phyloP scores from a whole-genome alignment of 2,113 vertebrate genomes.

The Irena cyanogastra region DNA sequence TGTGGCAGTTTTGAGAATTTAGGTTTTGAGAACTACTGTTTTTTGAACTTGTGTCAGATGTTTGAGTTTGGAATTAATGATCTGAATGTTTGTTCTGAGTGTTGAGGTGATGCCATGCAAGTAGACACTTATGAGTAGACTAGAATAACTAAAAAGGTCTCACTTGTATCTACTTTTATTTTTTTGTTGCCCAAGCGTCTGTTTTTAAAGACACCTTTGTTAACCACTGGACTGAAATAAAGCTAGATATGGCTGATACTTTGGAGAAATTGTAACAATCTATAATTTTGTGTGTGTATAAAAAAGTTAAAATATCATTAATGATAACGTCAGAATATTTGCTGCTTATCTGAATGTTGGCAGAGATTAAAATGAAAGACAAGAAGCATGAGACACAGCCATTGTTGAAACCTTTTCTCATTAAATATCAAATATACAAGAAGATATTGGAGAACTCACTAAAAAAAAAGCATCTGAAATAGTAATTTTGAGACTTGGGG shows the following conservation, averaged over 20 bases:
- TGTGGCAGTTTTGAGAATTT: background rate
- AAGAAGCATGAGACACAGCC: background rate
- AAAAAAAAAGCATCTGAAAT: background rate
- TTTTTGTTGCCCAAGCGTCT: background rate
- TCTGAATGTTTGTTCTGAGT: background rate
- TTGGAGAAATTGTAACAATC: background rate
- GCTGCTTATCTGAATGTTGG: background rate
- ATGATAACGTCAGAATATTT: background rate
- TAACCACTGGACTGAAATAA: background rate
- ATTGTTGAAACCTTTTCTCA: background rate
- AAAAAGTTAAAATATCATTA: background rate
- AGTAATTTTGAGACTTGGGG: background rate
- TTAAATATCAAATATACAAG: background rate
- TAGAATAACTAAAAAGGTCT: background rate
- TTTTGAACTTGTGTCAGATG: background rate
- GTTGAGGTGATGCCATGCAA: background rate
- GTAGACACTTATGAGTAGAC: background rate
- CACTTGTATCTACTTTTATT: rapidly evolving
- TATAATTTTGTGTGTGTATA: background rate
- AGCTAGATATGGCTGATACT: background rate
- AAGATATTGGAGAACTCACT: background rate
- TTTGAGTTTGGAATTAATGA: background rate
- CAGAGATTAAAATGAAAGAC: background rate
- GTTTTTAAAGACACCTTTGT: background rate
- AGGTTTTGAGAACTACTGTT: background rate